Evolutionary conservation across 2,113 vertebrate species (phyloP), one percentile per base, ranked within the genome.

Genomic region (Prinia subflava): DNA sequence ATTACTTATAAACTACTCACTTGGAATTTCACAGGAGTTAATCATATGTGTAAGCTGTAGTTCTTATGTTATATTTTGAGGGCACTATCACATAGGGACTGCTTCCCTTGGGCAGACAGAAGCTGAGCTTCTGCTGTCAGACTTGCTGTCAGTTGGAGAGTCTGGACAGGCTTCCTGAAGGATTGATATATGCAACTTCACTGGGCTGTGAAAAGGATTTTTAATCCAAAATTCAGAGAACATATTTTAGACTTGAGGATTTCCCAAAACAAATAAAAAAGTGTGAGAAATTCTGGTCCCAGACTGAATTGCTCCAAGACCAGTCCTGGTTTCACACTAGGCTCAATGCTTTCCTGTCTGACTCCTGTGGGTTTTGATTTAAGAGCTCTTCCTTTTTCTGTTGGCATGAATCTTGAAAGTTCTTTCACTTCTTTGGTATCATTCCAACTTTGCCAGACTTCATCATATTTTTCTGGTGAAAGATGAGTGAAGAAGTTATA

Each of bases 221-320:
- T 85, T 64, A 83, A 89, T 90, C 59, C 62, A 83, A 69, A 96
- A 85, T 68, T 71, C 63, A 86, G 82, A 92, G 75, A 87, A 74
- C 64, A 13, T 88, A 94, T 39, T 94, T 90, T 69, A 93, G 68
- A 77, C 79, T 92, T 90, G 90, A 95, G 59, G 46, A 57, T 78
- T 95, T 97, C 79, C 94, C 90, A 94, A 90, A 94, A 74, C 59
- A 96, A 94, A 95, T 74, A 92, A 63, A 53, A 82, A 87, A 86
- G 42, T 83, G 52, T 77, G 64, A 90, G 83, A 83, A 96, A 89
- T 90, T 95, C 79, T 90, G 39, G 10, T 90, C 79, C 64, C 60
- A 86, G 76, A 62, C 64, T 90, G 79, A 59, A 60, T 65, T 10
- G 4, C 42, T 87, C 52, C 74, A 82, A 49, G 65, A 62, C 78